These are phyloP conservation scores for Pteronura brasiliensis DNA, from an alignment of 2,113 vertebrate genomes.

Conservation along the genomic window DNA sequence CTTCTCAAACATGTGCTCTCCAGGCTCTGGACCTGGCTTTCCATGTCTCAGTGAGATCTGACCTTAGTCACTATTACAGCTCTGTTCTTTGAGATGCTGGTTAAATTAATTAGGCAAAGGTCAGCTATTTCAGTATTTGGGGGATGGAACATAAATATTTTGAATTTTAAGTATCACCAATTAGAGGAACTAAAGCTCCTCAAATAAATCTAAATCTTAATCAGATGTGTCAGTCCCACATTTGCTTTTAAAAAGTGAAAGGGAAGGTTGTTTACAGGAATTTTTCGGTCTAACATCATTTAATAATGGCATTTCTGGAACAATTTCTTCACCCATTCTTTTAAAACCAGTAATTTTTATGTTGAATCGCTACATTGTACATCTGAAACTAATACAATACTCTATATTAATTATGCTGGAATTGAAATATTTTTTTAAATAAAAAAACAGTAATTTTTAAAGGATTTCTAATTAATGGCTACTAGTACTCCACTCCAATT, in stretches of 20 bases:
- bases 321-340: background rate
- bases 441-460: background rate
- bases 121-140: background rate
- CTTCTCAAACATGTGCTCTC: background rate
- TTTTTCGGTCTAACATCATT: background rate
- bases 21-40: background rate
- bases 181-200: background rate
- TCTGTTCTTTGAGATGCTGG: background rate
- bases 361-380: too few species aligned
- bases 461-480: background rate
- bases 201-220: constrained; percentile 27
- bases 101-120: background rate
- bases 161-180: constrained; percentile 7
- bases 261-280: background rate
- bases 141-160: background rate
- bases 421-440: too few species aligned
- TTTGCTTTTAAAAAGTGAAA: constrained; percentile 18
- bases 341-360: background rate
- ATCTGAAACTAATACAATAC: too few species aligned
- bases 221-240: background rate
- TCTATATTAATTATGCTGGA: too few species aligned
- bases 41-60: background rate
- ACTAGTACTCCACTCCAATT: background rate
- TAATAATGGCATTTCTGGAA: background rate
- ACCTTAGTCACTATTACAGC: background rate